Evolutionary conservation across 2,797 vertebrate species (phyloP).

Genomic region (Petrocephalus schoutedeni): DNA sequence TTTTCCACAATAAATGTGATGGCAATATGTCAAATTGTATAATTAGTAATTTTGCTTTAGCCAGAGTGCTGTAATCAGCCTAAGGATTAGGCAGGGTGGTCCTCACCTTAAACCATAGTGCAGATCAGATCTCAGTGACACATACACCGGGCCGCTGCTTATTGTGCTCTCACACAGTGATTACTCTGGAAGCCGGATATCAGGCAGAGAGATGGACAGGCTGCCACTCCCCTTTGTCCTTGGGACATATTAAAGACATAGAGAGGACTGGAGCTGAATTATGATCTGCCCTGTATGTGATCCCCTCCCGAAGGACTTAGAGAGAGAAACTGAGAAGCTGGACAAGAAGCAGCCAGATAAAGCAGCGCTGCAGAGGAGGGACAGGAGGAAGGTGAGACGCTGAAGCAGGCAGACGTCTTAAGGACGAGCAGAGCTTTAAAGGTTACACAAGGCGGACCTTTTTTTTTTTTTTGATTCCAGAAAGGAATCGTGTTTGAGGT

Average conservation of each 20-base stretch:
- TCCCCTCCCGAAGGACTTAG: neutral
- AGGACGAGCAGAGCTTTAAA: neutral
- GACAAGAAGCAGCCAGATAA: neutral
- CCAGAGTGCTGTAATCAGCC: neutral
- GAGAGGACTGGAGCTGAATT: constrained; percentile 42
- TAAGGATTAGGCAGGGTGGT: neutral
- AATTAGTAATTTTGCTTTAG: neutral
- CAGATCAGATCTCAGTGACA: constrained; percentile 36
- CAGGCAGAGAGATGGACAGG: neutral
- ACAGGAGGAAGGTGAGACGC: constrained; percentile 60
- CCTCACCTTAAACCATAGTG: constrained; percentile 14
- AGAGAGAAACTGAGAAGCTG: neutral
- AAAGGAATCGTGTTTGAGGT: constrained; percentile 87
- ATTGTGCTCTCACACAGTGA: neutral
- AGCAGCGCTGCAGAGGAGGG: constrained; percentile 39
- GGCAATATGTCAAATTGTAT: neutral
- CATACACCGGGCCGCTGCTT: neutral
- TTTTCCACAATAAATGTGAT: neutral
- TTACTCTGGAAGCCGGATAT: neutral
- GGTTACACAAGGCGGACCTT: neutral
- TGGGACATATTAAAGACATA: constrained; percentile 49
- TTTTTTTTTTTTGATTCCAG: constrained; percentile 40
- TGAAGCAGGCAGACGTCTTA: neutral
- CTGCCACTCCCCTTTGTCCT: neutral
- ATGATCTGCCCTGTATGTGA: neutral